Percentiles rank a stretch among this genome's conserved stretches.
These are phyloP conservation scores for Istiophorus platypterus DNA, from an alignment of 2,113 vertebrate genomes.

Conservation along the genomic window DNA sequence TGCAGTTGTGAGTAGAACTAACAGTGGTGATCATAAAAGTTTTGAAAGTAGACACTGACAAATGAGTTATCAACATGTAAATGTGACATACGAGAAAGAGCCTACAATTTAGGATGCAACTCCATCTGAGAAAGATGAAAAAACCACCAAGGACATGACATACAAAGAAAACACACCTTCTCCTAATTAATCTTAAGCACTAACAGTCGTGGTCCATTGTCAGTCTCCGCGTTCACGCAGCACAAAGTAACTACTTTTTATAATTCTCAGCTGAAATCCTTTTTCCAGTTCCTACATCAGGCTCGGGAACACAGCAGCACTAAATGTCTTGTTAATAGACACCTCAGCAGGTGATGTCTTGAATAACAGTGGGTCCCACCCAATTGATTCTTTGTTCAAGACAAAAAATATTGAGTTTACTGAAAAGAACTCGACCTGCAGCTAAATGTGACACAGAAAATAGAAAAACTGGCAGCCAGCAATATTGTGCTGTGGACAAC, in stretches of 20 bases:
- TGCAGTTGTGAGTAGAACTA: constrained; percentile 31
- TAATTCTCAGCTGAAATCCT: neutral
- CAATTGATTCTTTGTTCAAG: no score
- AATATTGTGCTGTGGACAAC: no score
- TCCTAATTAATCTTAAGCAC: neutral
- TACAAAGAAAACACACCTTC: neutral
- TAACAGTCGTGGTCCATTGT: neutral
- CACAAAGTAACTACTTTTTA: neutral
- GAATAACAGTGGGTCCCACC: neutral
- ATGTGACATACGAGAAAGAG: neutral
- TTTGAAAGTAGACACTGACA: constrained; percentile 1
- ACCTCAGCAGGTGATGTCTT: neutral
- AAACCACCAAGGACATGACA: neutral
- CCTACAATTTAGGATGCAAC: neutral
- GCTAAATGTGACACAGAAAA: no score
- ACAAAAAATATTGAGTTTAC: no score
- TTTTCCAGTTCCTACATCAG: neutral
- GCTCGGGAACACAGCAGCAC: neutral
- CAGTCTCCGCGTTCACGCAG: neutral
- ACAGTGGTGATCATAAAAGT: neutral
- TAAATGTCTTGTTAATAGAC: neutral
- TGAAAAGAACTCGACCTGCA: neutral
- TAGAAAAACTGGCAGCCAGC: no score
- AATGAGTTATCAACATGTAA: neutral
- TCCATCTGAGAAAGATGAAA: neutral